Conservation (phyloP, 1,140 invertebrate genomes). For the Cherax destructor region DNA sequence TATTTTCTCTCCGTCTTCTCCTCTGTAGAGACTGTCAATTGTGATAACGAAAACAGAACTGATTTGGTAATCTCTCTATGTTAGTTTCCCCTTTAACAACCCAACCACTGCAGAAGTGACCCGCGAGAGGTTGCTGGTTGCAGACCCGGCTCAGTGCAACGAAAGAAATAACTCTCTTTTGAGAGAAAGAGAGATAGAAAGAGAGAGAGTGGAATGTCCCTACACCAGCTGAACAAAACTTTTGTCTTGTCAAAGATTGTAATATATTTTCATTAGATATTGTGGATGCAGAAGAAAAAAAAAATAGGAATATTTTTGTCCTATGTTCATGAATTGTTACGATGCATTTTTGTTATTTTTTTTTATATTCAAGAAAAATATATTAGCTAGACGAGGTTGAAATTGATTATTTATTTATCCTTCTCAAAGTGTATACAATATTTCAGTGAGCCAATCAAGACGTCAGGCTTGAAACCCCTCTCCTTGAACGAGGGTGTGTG, state of each 20-base stretch:
- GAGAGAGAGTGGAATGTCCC: not conserved
- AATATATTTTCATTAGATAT: conserved; percentile 66
- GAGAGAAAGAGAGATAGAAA: not conserved
- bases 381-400: conserved; percentile 31
- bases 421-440: conserved; percentile 38
- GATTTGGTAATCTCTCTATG: too few relatives aligned
- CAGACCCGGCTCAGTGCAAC: not conserved
- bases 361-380: conserved; percentile 20
- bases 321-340: conserved; percentile 43
- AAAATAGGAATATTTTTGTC: not conserved
- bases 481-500: too few relatives aligned
- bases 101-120: too few relatives aligned
- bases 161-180: conserved; percentile 3
- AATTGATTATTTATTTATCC: conserved; percentile 55
- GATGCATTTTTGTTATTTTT: conserved; percentile 35
- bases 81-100: too few relatives aligned
- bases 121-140: too few relatives aligned
- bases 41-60: too few relatives aligned
- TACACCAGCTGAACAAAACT: conserved; percentile 54
- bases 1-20: too few relatives aligned
- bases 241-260: conserved; percentile 49
- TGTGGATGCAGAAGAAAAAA: conserved; percentile 29
- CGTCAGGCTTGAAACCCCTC: not conserved
- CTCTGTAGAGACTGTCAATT: too few relatives aligned
- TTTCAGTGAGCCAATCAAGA: conserved; percentile 30